phyloP scores from a whole-genome alignment of 2,797 vertebrate species.

The Pseudocheirus occidentalis region DNA sequence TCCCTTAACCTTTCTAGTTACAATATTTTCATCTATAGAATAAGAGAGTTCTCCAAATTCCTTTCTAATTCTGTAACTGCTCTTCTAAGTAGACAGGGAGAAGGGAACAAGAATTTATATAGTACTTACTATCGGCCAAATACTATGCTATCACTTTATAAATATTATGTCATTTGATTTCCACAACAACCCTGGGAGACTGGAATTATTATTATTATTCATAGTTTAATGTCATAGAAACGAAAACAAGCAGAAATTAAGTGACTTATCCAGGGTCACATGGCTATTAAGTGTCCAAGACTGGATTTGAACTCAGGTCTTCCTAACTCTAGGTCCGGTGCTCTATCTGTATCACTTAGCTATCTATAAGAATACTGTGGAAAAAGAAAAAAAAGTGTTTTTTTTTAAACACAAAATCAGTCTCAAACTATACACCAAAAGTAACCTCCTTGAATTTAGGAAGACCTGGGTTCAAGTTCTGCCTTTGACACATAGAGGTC shows the following conservation, averaged over 20 bases:
- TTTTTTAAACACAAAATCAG: neutral
- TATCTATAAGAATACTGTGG: neutral
- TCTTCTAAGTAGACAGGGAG: neutral
- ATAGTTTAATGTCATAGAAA: neutral
- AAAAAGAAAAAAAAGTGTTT: neutral
- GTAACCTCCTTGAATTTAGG: neutral
- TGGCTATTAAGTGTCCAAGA: neutral
- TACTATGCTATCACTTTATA: neutral
- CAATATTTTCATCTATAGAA: neutral
- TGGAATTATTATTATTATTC: neutral
- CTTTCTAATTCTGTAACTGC: neutral
- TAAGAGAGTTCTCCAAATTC: neutral
- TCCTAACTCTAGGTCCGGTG: neutral
- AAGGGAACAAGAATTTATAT: neutral
- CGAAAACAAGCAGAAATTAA: neutral
- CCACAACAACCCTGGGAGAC: neutral
- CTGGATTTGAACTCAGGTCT: neutral
- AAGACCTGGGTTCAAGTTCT: neutral
- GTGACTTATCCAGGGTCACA: neutral
- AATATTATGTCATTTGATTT: neutral
- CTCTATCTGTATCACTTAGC: neutral
- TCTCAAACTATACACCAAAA: neutral
- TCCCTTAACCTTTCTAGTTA: neutral
- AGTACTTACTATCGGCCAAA: no score
- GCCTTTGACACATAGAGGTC: neutral